Base-by-base conservation (phyloP, 92 coral and sea anemone species). In the Zoanthus gigantus region DNA sequence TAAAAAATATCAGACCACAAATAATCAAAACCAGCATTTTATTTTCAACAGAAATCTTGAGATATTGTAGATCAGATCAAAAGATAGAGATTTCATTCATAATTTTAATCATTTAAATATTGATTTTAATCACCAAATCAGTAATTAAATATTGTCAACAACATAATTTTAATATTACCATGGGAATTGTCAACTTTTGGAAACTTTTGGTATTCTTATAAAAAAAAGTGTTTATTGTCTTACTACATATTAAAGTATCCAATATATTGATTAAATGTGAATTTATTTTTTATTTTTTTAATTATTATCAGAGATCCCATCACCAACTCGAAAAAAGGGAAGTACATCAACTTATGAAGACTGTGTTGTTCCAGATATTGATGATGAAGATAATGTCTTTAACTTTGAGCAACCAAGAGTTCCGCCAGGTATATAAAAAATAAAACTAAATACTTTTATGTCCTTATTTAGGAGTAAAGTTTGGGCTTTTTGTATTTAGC, bases 331-430 rank as follows among this genome's bases (percentile, higher is more conserved):
- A n/a, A 97, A 97, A 82, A 97, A 97, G 77, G 99, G 98, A 50
- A 97, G 99, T 71, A 95, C 98, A 7, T 97, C 99, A 78, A 93
- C 93, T 10, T 77, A 63, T 68, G 99, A 97, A 84, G 99, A 97
- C 45, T 97, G 99, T 90, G 99, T 97, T 74, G 99, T 97, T n/a
- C 99, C 99, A 3, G 99, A 97, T 88, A 97, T 97, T 87, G 99
- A 96, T 89, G 98, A 97, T 84, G 99, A 97, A 89, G 99, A 97
- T 77, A 94, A 97, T 89, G 99, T 97, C 28, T 97, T 97, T 73
- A 97, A 97, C 71, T 97, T 97, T 94, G 97, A 97, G 81, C 94
- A 94, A 75, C 99, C 98, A 23, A 89, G 96, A 83, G 98, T 97
- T n/a, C 99, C 99, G 12, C 91, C 95, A 89, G 99, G 99, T 97